Percentiles rank a stretch among this genome's conserved stretches.
Evolutionary conservation across 2,113 vertebrate genomes (phyloP).

Genomic region (Furnarius figulus): DNA sequence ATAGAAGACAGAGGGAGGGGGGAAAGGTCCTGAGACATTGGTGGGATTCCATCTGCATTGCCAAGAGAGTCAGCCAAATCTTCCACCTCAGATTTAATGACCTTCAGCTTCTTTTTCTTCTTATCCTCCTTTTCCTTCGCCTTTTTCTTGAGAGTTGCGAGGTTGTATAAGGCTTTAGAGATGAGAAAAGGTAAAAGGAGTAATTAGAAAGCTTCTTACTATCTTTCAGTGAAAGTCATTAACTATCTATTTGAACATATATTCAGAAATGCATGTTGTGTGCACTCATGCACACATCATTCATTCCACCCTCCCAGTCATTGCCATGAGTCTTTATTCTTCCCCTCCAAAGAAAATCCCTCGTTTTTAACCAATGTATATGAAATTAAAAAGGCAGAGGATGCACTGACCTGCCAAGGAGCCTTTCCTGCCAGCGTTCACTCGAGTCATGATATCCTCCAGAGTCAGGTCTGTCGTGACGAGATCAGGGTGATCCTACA

Average conservation of each 20-base stretch:
- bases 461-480: constrained; percentile 89
- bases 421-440: constrained; percentile 91
- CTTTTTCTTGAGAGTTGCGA: constrained; percentile 89
- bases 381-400: neutral
- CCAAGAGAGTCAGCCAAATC: constrained; percentile 84
- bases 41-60: constrained; percentile 72
- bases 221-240: neutral
- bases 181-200: neutral
- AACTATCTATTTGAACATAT: neutral
- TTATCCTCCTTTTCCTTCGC: constrained; percentile 89
- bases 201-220: neutral
- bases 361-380: neutral
- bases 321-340: neutral
- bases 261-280: neutral
- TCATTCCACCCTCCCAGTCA: neutral
- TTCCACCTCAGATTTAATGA: constrained; percentile 89
- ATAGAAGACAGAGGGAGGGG: constrained; percentile 79
- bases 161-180: constrained; percentile 83
- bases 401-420: constrained; percentile 82
- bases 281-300: neutral
- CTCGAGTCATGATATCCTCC: constrained; percentile 89
- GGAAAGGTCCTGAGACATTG: constrained; percentile 78
- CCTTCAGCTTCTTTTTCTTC: constrained; percentile 89
- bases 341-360: neutral
- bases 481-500: constrained; percentile 94